Base-by-base conservation (phyloP, 1,140 invertebrate species). In the Tetramorium alpestre region DNA sequence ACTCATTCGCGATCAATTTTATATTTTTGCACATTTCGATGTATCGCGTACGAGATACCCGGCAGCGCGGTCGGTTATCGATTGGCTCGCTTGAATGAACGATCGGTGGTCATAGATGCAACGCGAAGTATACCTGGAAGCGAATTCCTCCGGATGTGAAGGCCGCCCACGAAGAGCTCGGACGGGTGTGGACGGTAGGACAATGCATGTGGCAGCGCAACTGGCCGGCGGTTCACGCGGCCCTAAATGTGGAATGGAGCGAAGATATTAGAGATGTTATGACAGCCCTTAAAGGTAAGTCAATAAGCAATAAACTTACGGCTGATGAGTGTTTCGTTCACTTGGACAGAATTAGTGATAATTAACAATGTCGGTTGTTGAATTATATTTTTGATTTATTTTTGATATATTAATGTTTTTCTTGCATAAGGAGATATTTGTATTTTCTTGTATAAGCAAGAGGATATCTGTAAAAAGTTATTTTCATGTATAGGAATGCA, bases 61-160 rank as follows among this genome's bases (percentile, higher is more conserved):
- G 33, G 33, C 33, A 33, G 33, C 25, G 33, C 54, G 72, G 22
- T 11, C 13, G 62, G 25, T 38, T 58, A 73, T 49, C 58, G 56
- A 89, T 77, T 56, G 28, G n/a, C 44, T 56, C 62, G 44, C 64
- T 75, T 84, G 72, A 90, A 84, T 80, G 70, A 65, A 86, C 80
- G 44, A 80, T 28, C 18, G 18, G 16, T 22, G 22, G 87, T 96
- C 96, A 81, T 93, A 98, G 98, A 94, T 98, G 97, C 93, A 98
- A 98, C 96, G 98, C 98, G 5, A 99, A 99, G 95, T 98, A 97
- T 95, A 95, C 99, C 89, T 99, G 98, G 98, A 98, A 99, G 94
- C 96, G 98, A 93, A 98, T 98, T 90, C 98, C 98, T 25, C 90
- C 94, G 56, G 96, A 93, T 92, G 93, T 98, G 11, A 98, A 98